A percentile compares a stretch with the other conserved stretches of the same genome.
These are phyloP conservation scores for Myathropa florea DNA, from an alignment of 2,888 invertebrate genomes.

Conservation along the genomic window DNA sequence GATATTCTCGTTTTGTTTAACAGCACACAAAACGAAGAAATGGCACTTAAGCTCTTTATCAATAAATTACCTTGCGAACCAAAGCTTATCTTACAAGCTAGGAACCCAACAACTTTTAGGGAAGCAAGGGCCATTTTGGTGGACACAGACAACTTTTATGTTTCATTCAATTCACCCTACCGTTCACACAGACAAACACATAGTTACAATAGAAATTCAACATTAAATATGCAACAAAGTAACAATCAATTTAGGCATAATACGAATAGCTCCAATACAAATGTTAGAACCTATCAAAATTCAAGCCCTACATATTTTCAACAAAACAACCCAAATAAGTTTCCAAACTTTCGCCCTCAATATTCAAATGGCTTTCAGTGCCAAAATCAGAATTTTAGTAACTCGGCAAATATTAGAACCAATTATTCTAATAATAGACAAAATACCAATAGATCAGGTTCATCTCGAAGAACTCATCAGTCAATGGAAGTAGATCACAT, in stretches of 20 bases:
- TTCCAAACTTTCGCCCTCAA: no score
- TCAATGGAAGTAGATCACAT: neutral
- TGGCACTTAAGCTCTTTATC: neutral
- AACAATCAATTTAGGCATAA: no score
- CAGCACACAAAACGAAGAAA: neutral
- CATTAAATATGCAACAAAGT: no score
- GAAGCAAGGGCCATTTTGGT: neutral
- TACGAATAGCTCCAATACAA: neutral
- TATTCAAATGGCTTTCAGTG: no score
- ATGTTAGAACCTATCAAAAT: no score
- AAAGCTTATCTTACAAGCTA: constrained; percentile 1
- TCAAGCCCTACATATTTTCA: no score
- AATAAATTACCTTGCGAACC: neutral
- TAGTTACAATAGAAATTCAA: no score
- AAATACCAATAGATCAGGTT: neutral
- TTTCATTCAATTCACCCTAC: neutral
- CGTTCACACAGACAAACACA: neutral
- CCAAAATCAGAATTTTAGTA: no score
- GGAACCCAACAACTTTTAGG: neutral
- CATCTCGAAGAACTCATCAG: neutral
- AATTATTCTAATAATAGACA: no score
- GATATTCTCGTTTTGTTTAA: neutral
- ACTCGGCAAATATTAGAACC: no score
- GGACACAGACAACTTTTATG: neutral
- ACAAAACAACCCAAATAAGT: no score